phyloP scores from a whole-genome alignment of 1,140 invertebrate species.

The Drosophila orena region DNA sequence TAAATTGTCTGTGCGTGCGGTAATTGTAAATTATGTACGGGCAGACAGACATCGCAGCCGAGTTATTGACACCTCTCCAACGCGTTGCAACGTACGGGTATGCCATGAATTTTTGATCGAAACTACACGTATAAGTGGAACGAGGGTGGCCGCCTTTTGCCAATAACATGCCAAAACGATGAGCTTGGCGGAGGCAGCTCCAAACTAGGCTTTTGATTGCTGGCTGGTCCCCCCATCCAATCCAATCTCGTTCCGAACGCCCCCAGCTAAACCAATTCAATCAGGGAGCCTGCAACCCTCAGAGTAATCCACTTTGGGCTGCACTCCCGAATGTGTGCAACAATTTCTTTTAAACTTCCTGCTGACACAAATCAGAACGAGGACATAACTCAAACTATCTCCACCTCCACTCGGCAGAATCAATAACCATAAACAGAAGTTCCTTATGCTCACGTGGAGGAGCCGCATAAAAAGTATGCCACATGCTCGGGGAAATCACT shows the following conservation, averaged over 20 bases:
- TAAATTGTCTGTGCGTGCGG: slow-evolving; percentile 85
- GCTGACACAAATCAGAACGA: slow-evolving; percentile 63
- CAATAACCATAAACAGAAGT: slow-evolving; percentile 76
- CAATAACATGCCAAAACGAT: background rate
- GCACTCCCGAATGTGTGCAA: slow-evolving; percentile 53
- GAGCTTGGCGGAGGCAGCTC: background rate
- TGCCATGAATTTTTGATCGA: slow-evolving; percentile 72
- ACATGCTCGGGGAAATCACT: slow-evolving; percentile 81
- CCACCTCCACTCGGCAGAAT: slow-evolving; percentile 47
- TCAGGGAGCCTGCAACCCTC: slow-evolving; percentile 13
- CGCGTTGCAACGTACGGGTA: background rate
- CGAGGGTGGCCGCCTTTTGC: background rate
- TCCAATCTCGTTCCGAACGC: background rate
- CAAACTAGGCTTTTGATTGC: slow-evolving; percentile 33
- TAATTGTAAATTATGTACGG: slow-evolving; percentile 83
- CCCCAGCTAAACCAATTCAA: slow-evolving; percentile 39
- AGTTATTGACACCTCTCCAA: slow-evolving; percentile 73
- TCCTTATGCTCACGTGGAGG: slow-evolving; percentile 62
- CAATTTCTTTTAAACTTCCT: slow-evolving; percentile 57
- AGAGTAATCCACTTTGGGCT: slow-evolving; percentile 29
- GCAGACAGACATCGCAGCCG: slow-evolving; percentile 27
- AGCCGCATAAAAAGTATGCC: slow-evolving; percentile 69
- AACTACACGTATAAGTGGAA: slow-evolving; percentile 25
- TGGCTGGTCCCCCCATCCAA: slow-evolving; percentile 6
- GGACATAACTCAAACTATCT: slow-evolving; percentile 66